Conservation (phyloP, 2,113 vertebrate genomes). For the Phylloscopus trochilus region DNA sequence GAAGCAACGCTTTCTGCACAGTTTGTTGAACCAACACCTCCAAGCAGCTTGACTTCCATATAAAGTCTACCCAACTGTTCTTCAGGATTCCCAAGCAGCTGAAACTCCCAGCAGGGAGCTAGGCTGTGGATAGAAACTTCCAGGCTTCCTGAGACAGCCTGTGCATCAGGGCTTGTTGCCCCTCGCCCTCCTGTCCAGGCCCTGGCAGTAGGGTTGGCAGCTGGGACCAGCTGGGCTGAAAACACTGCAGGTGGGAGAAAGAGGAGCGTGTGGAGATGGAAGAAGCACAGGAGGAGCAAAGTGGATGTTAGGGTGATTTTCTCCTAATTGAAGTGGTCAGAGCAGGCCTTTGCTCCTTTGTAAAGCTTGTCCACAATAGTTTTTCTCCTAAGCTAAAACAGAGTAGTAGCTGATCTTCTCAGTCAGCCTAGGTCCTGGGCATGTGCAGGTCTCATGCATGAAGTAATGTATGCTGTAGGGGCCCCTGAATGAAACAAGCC, state of each 20-base stretch:
- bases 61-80: too few relatives aligned
- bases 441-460: neutral
- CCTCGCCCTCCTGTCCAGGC: neutral
- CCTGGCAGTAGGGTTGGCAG: neutral
- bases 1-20: neutral
- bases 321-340: neutral
- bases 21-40: neutral
- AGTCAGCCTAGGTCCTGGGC: neutral
- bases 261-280: neutral
- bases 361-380: fast-evolving
- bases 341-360: fast-evolving
- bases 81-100: neutral
- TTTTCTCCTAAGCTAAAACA: neutral
- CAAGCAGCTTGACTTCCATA: neutral
- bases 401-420: neutral
- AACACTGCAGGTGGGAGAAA: neutral
- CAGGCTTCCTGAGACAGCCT: neutral
- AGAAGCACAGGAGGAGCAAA: neutral
- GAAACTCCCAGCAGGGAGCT: neutral
- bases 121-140: neutral
- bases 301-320: neutral
- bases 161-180: neutral
- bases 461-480: neutral
- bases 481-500: neutral
- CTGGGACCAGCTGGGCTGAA: neutral